These are phyloP conservation scores for Torymus auratus DNA, from an alignment of 2,888 invertebrate species.

Conservation along the genomic window DNA sequence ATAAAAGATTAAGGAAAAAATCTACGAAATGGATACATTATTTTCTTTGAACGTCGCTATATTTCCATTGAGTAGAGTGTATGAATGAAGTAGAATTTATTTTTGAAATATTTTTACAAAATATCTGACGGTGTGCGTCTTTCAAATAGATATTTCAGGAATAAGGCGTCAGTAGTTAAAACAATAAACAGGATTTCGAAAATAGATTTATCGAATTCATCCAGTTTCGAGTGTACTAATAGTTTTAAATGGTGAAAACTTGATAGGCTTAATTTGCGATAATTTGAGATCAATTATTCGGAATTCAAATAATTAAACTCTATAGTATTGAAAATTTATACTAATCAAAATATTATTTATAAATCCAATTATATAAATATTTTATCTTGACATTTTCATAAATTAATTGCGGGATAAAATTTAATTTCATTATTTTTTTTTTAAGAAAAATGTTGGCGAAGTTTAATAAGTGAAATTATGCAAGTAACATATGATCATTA, in stretches of 20 bases:
- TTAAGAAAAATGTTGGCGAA: too few species aligned
- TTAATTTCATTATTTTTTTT: too few species aligned
- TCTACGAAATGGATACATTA: neutral
- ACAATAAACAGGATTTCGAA: conserved; percentile 6
- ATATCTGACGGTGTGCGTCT: neutral
- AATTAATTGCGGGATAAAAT: neutral
- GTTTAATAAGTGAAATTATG: neutral
- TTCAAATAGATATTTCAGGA: conserved; percentile 15
- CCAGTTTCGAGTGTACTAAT: conserved; percentile 7
- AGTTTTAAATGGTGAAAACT: neutral
- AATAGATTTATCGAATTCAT: conserved; percentile 4
- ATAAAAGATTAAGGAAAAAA: too few species aligned
- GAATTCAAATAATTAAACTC: neutral
- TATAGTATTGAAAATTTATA: too few species aligned
- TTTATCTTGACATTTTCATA: neutral
- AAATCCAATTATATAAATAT: neutral
- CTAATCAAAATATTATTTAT: too few species aligned
- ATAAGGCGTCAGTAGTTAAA: conserved; percentile 27
- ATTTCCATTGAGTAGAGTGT: too few species aligned
- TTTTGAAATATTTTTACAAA: conserved; percentile 6
- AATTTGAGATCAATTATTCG: neutral
- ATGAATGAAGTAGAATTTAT: conserved; percentile 27
- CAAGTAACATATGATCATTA: conserved; percentile 9
- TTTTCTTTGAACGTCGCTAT: neutral
- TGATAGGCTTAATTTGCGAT: neutral